Percentiles rank a stretch among this genome's conserved stretches.
Evolutionary conservation across 2,113 vertebrate genomes (phyloP).

Genomic region (Muntiacus reevesi): DNA sequence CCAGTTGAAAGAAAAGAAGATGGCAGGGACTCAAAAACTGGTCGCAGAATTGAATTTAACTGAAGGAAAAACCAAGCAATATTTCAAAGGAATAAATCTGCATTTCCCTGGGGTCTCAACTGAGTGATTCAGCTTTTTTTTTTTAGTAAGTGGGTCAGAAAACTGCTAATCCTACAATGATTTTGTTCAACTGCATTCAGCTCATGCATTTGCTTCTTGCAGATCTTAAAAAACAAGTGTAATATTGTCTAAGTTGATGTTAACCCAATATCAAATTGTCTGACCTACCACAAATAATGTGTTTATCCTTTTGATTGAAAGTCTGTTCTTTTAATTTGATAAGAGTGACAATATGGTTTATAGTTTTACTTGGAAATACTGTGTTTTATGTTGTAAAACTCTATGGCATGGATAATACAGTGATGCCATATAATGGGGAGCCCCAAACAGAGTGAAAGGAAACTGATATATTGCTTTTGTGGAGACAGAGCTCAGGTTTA

Average conservation of each 20-base stretch:
- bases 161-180: constrained; percentile 64
- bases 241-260: constrained; percentile 10
- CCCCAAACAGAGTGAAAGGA: not conserved
- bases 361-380: constrained; percentile 27
- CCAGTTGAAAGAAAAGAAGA: constrained; percentile 48
- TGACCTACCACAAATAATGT: not conserved
- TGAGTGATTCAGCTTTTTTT: constrained; percentile 74
- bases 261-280: not conserved
- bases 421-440: not conserved
- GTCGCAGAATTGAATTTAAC: constrained; percentile 50
- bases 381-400: not conserved
- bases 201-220: not conserved
- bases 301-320: constrained; percentile 20
- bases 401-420: not conserved
- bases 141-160: constrained; percentile 69
- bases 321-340: not conserved
- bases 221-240: constrained; percentile 29
- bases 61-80: constrained; percentile 40
- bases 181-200: constrained; percentile 30
- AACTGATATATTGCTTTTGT: not conserved
- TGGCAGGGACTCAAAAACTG: constrained; percentile 26
- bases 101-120: constrained; percentile 56
- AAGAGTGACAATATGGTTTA: not conserved
- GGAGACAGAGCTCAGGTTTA: not conserved
- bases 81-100: constrained; percentile 48